Evolutionary conservation across 2,797 vertebrate species (phyloP).

Genomic region (Huso huso): DNA sequence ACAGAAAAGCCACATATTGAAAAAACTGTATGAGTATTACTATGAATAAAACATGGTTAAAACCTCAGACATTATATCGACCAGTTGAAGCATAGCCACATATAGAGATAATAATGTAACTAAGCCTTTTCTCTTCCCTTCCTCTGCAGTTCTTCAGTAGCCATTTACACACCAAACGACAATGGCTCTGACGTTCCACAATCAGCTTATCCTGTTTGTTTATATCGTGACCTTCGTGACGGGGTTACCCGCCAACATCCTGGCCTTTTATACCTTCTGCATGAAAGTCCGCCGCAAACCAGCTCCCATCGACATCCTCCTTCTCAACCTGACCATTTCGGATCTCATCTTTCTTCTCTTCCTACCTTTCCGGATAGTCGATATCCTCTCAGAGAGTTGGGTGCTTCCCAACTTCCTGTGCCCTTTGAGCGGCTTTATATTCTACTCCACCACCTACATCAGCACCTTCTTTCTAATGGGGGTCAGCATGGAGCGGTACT

Average conservation of each 20-base stretch:
- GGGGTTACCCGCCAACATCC: conserved; percentile 48
- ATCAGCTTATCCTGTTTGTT: conserved; percentile 49
- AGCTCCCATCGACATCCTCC: conserved; percentile 64
- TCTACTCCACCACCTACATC: conserved; percentile 76
- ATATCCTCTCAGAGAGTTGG: conserved; percentile 51
- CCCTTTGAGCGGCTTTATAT: conserved; percentile 59
- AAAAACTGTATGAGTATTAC: too few species aligned
- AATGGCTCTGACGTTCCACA: conserved; percentile 39
- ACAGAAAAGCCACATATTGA: too few species aligned
- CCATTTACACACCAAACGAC: too few species aligned
- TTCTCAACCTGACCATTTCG: conserved; percentile 70
- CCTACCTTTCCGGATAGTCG: conserved; percentile 73
- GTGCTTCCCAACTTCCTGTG: conserved; percentile 61
- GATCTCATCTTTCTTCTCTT: conserved; percentile 72
- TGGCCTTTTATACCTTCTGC: conserved; percentile 58
- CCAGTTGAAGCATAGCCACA: too few species aligned
- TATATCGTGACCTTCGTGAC: conserved; percentile 63
- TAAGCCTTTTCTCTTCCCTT: too few species aligned
- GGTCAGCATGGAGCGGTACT: conserved; percentile 66
- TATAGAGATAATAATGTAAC: too few species aligned
- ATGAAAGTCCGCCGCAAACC: conserved; percentile 60
- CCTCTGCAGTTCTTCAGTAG: too few species aligned
- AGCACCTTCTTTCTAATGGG: conserved; percentile 70
- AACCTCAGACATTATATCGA: too few species aligned
- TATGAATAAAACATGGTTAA: too few species aligned